Percentiles rank a stretch among this genome's conserved stretches.
phyloP scores from a whole-genome alignment of 2,888 invertebrate genomes.

The Epirrita christyi region DNA sequence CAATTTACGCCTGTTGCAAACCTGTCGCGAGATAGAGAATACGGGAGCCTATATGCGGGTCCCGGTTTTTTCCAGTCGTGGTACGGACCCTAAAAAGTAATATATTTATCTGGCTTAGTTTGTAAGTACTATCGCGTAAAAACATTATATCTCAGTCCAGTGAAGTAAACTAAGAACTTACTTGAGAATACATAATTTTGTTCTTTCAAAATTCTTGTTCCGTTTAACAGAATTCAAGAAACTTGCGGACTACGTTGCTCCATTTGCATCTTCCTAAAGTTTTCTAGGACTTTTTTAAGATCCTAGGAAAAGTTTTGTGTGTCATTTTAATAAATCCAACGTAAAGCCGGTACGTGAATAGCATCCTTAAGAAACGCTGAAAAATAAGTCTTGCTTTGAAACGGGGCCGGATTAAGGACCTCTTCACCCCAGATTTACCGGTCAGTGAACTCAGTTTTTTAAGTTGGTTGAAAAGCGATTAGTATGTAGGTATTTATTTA shows the following conservation, averaged over 20 bases:
- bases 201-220: no score
- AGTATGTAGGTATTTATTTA: background rate
- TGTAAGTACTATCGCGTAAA: no score
- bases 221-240: background rate
- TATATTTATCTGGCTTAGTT: no score
- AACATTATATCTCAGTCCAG: no score
- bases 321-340: slow-evolving; percentile 38
- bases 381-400: slow-evolving; percentile 23
- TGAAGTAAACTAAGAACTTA: no score
- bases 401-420: slow-evolving; percentile 4
- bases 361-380: slow-evolving; percentile 33
- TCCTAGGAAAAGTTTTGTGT: slow-evolving; percentile 10
- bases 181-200: no score
- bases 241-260: background rate
- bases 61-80: no score
- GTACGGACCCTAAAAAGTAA: no score
- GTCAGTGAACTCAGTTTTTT: background rate
- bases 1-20: no score
- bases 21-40: no score
- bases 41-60: no score
- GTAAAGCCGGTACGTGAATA: slow-evolving; percentile 39
- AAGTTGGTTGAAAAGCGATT: background rate
- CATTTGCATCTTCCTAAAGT: slow-evolving; percentile 16
- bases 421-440: background rate
- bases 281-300: slow-evolving; percentile 17